These are phyloP conservation scores for Morpho helenor DNA, from an alignment of 2,888 invertebrate genomes.

Conservation along the genomic window DNA sequence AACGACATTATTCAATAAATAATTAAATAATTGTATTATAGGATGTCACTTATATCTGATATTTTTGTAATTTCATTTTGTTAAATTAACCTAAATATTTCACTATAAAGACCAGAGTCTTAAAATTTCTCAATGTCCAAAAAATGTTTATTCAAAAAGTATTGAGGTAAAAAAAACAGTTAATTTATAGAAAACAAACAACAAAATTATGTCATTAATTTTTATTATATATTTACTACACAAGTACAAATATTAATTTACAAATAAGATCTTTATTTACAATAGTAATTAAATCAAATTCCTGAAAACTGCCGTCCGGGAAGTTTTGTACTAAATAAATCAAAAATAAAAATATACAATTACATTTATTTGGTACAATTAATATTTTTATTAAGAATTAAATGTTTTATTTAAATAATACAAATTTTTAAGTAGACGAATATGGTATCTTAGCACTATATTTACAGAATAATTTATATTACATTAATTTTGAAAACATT, in stretches of 20 bases:
- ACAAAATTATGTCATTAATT: slow-evolving; percentile 42
- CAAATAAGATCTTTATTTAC: slow-evolving; percentile 51
- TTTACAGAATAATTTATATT: slow-evolving; percentile 25
- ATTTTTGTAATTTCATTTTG: too few species aligned
- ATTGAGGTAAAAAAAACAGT: too few species aligned
- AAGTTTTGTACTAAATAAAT: slow-evolving; percentile 44
- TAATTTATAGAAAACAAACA: slow-evolving; percentile 1
- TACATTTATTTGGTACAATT: slow-evolving; percentile 22
- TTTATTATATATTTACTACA: slow-evolving; percentile 65
- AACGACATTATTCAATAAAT: too few species aligned
- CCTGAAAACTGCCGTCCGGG: slow-evolving; percentile 15
- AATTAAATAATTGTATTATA: too few species aligned
- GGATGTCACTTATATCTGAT: too few species aligned
- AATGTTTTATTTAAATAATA: slow-evolving; percentile 18
- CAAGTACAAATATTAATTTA: slow-evolving; percentile 60
- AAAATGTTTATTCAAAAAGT: too few species aligned
- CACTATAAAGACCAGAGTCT: too few species aligned
- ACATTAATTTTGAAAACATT: slow-evolving; percentile 3
- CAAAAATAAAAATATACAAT: slow-evolving; percentile 22
- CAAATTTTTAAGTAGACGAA: slow-evolving; percentile 5
- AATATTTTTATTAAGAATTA: slow-evolving; percentile 6
- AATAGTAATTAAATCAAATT: slow-evolving; percentile 30
- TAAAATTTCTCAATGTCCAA: too few species aligned
- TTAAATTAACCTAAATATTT: too few species aligned
- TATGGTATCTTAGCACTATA: slow-evolving; percentile 17